Conservation (phyloP, 2,113 vertebrate genomes). For the Spea multiplicata region DNA sequence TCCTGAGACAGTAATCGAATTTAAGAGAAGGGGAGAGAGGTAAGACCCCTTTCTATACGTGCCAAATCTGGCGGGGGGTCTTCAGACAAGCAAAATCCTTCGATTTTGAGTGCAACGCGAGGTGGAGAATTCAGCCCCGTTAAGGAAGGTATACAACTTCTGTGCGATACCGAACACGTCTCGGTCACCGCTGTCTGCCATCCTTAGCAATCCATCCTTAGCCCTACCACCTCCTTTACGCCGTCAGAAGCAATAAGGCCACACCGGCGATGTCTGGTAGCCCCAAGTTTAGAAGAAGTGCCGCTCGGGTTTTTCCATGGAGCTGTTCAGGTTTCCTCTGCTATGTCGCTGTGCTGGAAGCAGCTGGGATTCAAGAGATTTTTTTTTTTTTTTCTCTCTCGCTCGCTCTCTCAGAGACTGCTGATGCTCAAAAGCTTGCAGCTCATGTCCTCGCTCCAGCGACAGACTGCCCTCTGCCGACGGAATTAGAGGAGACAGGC, state of each 20-base stretch:
- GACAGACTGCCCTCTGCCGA: slow-evolving; percentile 81
- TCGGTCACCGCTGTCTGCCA: slow-evolving; percentile 68
- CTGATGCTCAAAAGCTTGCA: slow-evolving; percentile 70
- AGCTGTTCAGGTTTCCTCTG: slow-evolving; percentile 65
- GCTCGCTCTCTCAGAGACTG: slow-evolving; percentile 68
- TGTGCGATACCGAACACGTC: slow-evolving; percentile 58
- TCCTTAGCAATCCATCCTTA: slow-evolving; percentile 67
- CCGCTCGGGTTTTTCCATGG: slow-evolving; percentile 63
- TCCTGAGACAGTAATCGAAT: slow-evolving; percentile 42
- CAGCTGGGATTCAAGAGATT: slow-evolving; percentile 54
- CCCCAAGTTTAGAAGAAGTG: slow-evolving; percentile 57
- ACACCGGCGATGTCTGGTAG: slow-evolving; percentile 42
- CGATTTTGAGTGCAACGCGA: slow-evolving; percentile 55
- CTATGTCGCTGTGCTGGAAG: slow-evolving; percentile 71
- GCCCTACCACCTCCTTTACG: slow-evolving; percentile 50
- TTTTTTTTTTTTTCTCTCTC: slow-evolving; percentile 52
- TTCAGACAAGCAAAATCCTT: slow-evolving; percentile 56
- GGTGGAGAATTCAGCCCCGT: slow-evolving; percentile 52
- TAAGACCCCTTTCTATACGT: slow-evolving; percentile 35
- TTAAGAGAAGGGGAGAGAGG: slow-evolving; percentile 40
- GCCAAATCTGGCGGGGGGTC: not conserved
- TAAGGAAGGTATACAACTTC: slow-evolving; percentile 65
- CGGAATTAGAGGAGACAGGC: slow-evolving; percentile 70
- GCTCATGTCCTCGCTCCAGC: slow-evolving; percentile 70
- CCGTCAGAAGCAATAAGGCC: slow-evolving; percentile 49